phyloP scores from a whole-genome alignment of 1,140 invertebrate genomes.

The Trichogramma pretiosum region DNA sequence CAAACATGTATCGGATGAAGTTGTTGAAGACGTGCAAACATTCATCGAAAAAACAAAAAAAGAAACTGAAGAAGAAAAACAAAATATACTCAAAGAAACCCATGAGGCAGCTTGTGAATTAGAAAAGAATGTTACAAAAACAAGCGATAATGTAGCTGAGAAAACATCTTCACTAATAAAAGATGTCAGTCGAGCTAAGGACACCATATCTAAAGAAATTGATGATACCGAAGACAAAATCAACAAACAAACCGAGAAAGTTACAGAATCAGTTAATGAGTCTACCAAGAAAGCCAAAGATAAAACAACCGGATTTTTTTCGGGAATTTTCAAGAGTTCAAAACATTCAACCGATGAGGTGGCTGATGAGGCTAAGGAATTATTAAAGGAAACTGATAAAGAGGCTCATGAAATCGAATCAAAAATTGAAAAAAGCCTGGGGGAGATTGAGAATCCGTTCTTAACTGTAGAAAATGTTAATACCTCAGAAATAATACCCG shows the following conservation, averaged over 20 bases:
- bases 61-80: conserved; percentile 20
- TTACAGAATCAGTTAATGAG: conserved; percentile 28
- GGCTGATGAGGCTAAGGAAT: conserved; percentile 21
- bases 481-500: no score
- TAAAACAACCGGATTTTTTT: conserved; percentile 19
- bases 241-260: conserved; percentile 19
- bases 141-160: no score
- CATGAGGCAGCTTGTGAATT: no score
- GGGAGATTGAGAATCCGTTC: neutral
- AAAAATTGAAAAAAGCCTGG: conserved; percentile 1
- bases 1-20: conserved; percentile 22
- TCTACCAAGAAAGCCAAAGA: conserved; percentile 15
- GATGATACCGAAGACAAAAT: conserved; percentile 23
- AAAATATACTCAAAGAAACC: no score
- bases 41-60: conserved; percentile 26
- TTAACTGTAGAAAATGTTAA: no score
- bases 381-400: neutral
- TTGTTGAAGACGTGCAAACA: conserved; percentile 18
- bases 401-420: conserved; percentile 18
- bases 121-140: no score
- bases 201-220: conserved; percentile 18
- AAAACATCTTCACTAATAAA: neutral
- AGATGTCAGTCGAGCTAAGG: conserved; percentile 27
- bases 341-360: conserved; percentile 31
- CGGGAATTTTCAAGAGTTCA: conserved; percentile 23